Evolutionary conservation across 2,888 invertebrate species (phyloP).

Genomic region (Philereme transversata): DNA sequence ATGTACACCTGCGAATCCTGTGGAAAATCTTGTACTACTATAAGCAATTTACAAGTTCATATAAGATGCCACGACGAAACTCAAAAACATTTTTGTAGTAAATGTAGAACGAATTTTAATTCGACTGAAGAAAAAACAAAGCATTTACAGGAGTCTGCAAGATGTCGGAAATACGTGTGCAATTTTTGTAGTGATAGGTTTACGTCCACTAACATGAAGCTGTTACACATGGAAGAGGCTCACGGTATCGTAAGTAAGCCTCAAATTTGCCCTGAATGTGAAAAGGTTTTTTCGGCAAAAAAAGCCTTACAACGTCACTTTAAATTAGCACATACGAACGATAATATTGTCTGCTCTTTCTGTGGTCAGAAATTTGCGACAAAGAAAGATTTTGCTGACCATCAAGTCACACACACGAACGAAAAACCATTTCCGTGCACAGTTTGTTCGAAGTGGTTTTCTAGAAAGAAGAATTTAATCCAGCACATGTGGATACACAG

Average conservation of each 20-base stretch:
- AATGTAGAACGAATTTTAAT: slow-evolving; percentile 45
- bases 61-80: slow-evolving; percentile 35
- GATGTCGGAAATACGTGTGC: slow-evolving; percentile 47
- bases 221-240: slow-evolving; percentile 40
- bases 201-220: slow-evolving; percentile 37
- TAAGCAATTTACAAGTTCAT: slow-evolving; percentile 42
- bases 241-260: slow-evolving; percentile 39
- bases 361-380: slow-evolving; percentile 70
- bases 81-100: slow-evolving; percentile 38
- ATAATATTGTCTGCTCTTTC: slow-evolving; percentile 65
- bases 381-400: slow-evolving; percentile 65
- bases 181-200: slow-evolving; percentile 46
- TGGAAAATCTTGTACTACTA: slow-evolving; percentile 47
- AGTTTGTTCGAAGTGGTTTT: slow-evolving; percentile 73
- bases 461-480: slow-evolving; percentile 67
- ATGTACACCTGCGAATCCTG: slow-evolving; percentile 52
- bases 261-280: slow-evolving; percentile 47
- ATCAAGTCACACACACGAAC: slow-evolving; percentile 80
- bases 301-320: slow-evolving; percentile 21
- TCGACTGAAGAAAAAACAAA: slow-evolving; percentile 38
- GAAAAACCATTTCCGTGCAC: slow-evolving; percentile 78
- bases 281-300: slow-evolving; percentile 39
- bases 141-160: slow-evolving; percentile 40
- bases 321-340: slow-evolving; percentile 64
- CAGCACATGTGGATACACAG: slow-evolving; percentile 78